Conservation (phyloP, 2,797 vertebrate genomes). For the Momotus momota region DNA sequence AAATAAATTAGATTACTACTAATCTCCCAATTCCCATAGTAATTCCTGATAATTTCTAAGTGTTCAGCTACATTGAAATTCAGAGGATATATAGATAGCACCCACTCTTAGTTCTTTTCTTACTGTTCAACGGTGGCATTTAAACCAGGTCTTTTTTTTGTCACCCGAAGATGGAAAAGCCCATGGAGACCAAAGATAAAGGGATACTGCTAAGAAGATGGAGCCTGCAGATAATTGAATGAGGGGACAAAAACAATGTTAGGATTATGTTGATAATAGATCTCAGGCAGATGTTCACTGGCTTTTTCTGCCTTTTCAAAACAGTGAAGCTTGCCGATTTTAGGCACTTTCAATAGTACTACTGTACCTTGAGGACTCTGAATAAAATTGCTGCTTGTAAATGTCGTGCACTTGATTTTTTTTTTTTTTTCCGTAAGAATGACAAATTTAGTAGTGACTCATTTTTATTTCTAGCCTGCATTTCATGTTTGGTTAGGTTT, state of each 20-base stretch:
- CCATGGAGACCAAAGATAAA: slow-evolving; percentile 20
- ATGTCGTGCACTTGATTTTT: background rate
- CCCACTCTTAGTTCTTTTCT: background rate
- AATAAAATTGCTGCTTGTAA: slow-evolving; percentile 50
- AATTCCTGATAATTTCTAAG: background rate
- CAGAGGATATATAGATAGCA: background rate
- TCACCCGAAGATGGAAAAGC: background rate
- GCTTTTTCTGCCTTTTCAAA: slow-evolving; percentile 68
- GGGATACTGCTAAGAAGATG: background rate
- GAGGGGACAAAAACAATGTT: slow-evolving; percentile 33
- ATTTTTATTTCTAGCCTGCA: slow-evolving; percentile 8
- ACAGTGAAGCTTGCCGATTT: slow-evolving; percentile 60
- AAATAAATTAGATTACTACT: background rate
- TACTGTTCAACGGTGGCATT: background rate
- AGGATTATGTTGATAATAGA: slow-evolving; percentile 66
- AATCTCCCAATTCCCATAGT: background rate
- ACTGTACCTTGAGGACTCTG: slow-evolving; percentile 27
- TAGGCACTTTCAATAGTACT: slow-evolving; percentile 60
- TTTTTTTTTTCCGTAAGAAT: background rate
- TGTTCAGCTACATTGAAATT: background rate
- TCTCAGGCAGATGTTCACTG: slow-evolving; percentile 64
- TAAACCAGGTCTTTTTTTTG: background rate
- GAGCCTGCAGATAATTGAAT: background rate
- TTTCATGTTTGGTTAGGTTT: slow-evolving; percentile 34
- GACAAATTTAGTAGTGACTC: background rate